A percentile compares a stretch with the other conserved stretches of the same genome.
Conservation (phyloP, 1,140 invertebrate genomes). For the Liolophura sinensis region DNA sequence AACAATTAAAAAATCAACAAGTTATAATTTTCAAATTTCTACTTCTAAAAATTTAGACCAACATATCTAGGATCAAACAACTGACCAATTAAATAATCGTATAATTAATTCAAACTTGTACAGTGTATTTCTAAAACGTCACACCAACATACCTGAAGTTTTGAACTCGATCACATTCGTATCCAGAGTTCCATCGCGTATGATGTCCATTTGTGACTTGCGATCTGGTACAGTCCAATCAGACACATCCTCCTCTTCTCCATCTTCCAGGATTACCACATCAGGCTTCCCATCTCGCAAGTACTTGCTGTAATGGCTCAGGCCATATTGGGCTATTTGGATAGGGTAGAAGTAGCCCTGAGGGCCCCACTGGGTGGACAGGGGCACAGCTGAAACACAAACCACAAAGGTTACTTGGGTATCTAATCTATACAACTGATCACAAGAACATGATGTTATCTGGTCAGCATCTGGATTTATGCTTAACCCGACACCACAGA, state of each 20-base stretch:
- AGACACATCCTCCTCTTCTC: slow-evolving; percentile 53
- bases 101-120: too few relatives aligned
- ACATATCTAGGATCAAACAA: too few relatives aligned
- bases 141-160: slow-evolving; percentile 45
- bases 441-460: not conserved
- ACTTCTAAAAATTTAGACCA: too few relatives aligned
- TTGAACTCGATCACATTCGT: slow-evolving; percentile 44
- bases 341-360: slow-evolving; percentile 95
- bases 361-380: slow-evolving; percentile 92
- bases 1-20: too few relatives aligned
- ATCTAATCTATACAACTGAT: not conserved
- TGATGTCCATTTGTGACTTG: slow-evolving; percentile 22
- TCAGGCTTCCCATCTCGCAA: slow-evolving; percentile 37
- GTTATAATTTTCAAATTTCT: too few relatives aligned
- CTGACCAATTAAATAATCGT: too few relatives aligned
- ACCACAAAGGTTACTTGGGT: not conserved
- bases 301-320: slow-evolving; percentile 96
- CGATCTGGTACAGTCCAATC: slow-evolving; percentile 37
- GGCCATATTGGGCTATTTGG: slow-evolving; percentile 96
- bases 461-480: too few relatives aligned
- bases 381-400: slow-evolving; percentile 72
- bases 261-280: slow-evolving; percentile 67
- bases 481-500: too few relatives aligned
- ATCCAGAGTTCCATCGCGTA: slow-evolving; percentile 21
- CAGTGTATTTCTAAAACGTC: too few relatives aligned